Conservation (phyloP, 2,113 vertebrate species). For the Diadophis punctatus region DNA sequence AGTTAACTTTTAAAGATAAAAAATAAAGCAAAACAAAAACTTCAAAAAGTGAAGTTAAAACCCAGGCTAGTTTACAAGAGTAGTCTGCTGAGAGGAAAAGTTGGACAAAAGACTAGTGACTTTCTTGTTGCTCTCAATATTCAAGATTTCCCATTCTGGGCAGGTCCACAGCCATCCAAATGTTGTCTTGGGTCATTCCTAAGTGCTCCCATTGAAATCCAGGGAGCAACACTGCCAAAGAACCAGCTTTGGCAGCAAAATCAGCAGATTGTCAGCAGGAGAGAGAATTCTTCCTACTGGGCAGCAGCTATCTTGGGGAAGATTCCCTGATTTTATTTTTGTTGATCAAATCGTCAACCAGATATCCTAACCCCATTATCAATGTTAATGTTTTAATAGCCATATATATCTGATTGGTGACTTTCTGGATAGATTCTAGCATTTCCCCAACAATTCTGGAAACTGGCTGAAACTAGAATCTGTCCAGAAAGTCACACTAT, state of each 20-base stretch:
- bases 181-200: neutral
- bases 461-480: neutral
- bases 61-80: neutral
- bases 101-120: neutral
- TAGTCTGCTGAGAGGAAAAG: neutral
- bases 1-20: neutral
- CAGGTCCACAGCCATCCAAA: neutral
- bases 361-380: neutral
- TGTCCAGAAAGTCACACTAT: neutral
- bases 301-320: neutral
- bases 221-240: neutral
- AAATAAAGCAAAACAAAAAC: neutral
- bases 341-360: neutral
- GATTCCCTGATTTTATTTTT: neutral
- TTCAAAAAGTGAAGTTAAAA: neutral
- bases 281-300: neutral
- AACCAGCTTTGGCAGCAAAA: neutral
- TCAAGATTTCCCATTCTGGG: neutral
- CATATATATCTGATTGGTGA: neutral
- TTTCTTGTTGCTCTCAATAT: neutral
- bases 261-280: neutral
- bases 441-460: neutral
- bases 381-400: neutral
- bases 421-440: neutral
- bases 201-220: neutral